Conservation (phyloP, 2,113 vertebrate genomes). For the Otolemur garnettii region DNA sequence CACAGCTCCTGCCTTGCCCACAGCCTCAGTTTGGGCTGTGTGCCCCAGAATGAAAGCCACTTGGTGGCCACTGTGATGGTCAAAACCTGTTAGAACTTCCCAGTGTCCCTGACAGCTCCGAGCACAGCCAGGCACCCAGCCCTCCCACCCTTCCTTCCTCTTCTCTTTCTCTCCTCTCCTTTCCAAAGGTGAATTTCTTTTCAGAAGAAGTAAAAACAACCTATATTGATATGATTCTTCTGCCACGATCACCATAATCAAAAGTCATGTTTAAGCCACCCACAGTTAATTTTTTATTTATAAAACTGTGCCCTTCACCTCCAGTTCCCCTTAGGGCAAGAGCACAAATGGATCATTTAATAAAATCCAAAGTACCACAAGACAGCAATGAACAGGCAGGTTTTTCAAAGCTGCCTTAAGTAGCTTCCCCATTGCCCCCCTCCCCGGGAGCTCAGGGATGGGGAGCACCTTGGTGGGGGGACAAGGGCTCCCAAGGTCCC, state of each 20-base stretch:
- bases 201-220: background rate
- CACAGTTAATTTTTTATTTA: conserved; percentile 37
- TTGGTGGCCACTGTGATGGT: background rate
- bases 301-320: conserved; percentile 43
- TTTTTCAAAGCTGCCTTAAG: background rate
- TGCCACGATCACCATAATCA: background rate
- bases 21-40: background rate
- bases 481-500: background rate
- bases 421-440: rapidly evolving
- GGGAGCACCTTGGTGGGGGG: rapidly evolving
- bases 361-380: background rate
- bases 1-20: background rate
- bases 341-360: background rate
- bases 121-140: background rate
- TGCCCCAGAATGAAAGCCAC: background rate
- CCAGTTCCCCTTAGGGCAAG: background rate
- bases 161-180: background rate
- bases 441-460: background rate
- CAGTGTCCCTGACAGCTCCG: rapidly evolving
- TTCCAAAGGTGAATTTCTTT: background rate
- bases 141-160: rapidly evolving
- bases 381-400: rapidly evolving
- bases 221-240: background rate
- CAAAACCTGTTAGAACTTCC: background rate
- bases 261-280: background rate